Evolutionary conservation across 1,140 invertebrate genomes (phyloP).

Genomic region (Leptinotarsa undecemlineata): DNA sequence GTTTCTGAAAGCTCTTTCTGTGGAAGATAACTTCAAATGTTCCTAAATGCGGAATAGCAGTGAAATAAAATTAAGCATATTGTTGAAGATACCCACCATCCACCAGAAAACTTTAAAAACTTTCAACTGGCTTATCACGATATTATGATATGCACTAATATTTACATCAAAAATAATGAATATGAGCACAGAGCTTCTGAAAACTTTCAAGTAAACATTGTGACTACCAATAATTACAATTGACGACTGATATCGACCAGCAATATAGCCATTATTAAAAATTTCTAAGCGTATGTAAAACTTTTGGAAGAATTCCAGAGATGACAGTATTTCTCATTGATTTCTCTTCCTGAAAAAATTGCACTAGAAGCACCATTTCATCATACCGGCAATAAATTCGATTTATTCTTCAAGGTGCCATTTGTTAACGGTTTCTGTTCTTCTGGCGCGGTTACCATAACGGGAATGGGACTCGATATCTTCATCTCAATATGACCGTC

Average conservation of each 20-base stretch:
- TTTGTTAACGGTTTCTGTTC: conserved; percentile 39
- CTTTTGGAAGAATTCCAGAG: not conserved
- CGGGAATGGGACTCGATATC: conserved; percentile 45
- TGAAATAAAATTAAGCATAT: no score
- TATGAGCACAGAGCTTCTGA: not conserved
- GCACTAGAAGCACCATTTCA: not conserved
- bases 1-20: no score
- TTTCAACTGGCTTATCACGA: no score
- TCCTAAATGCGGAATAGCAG: no score
- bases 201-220: not conserved
- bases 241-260: not conserved
- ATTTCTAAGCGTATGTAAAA: not conserved
- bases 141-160: no score
- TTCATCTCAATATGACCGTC: conserved; percentile 50
- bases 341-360: not conserved
- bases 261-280: not conserved
- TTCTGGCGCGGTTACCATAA: conserved; percentile 46
- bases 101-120: no score
- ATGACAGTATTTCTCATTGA: not conserved
- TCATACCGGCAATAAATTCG: conserved; percentile 17
- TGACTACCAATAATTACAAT: not conserved
- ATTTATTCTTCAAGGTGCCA: conserved; percentile 30
- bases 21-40: no score
- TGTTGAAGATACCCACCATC: no score
- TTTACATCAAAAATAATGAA: not conserved